Base-by-base conservation (phyloP, 2,888 invertebrate species). In the Agrochola circellaris region DNA sequence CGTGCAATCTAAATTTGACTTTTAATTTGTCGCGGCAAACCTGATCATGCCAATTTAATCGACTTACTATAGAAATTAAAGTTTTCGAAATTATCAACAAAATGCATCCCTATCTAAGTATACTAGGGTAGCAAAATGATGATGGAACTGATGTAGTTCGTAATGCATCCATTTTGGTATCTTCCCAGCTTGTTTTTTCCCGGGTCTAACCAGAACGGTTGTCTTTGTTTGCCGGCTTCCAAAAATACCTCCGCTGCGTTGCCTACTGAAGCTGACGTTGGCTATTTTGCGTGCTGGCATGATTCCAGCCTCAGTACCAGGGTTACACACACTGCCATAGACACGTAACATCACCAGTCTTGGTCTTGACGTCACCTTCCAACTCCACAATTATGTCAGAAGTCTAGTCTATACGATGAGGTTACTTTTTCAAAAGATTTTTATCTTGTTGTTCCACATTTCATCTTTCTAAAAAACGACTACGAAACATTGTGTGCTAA, bases 231-330 rank as follows among this genome's bases (percentile, higher is more conserved):
- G 77, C 54, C 77, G 77, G 66, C 77, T 81, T 87, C 88, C 88
- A 84, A 88, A 88, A 88, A 88, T 88, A 88, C 80, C 76, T 75
- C 70, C 45, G 68, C 79, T 76, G 85, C 75, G 81, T 87, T 87
- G 79, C 84, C 86, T 88, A 79, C 83, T 69, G 73, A 86, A 77
- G 86, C 86, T 88, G 88, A 87, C 83, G 88, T 83, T 81, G 75
- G 84, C 87, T 88, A 88, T 88, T 86, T 86, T 75, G 71, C 76
- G 75, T 73, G 72, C 86, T 88, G 88, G 88, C 88, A 88, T 81
- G 76, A 71, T 88, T 88, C 88, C 88, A 88, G 88, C 17, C 82
- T 82, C 78, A 62, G 42, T 79, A 81, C 79, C 79, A 88, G 87
- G 83, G 85, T 80, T 86, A 88, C 82, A 85, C 73, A 71, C 70